Evolutionary conservation across 1,140 invertebrate species (phyloP).

Genomic region (Drosophila elegans): DNA sequence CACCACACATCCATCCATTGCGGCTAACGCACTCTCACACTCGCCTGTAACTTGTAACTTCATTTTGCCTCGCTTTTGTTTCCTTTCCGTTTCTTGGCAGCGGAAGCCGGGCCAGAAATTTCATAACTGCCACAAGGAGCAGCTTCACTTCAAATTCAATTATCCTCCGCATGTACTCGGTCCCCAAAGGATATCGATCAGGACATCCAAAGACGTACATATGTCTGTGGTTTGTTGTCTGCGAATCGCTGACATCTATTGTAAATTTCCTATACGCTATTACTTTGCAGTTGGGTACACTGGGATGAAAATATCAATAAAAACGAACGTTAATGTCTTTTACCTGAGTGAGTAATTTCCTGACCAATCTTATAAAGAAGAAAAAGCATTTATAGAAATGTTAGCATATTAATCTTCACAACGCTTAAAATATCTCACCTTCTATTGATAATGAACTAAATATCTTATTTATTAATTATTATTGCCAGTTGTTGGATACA

Average conservation of each 20-base stretch:
- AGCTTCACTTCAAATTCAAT: slow-evolving; percentile 48
- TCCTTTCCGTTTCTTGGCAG: slow-evolving; percentile 35
- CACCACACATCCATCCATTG: slow-evolving; percentile 9
- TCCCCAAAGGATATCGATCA: slow-evolving; percentile 36
- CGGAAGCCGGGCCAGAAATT: slow-evolving; percentile 43
- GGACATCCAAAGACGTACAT: slow-evolving; percentile 15
- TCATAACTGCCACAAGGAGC: slow-evolving; percentile 48
- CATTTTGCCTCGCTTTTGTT: slow-evolving; percentile 44
- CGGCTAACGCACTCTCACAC: slow-evolving; percentile 21
- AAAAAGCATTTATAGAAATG: no score
- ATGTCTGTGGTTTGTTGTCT: slow-evolving; percentile 11
- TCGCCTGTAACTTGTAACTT: slow-evolving; percentile 32
- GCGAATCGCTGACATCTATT: not conserved
- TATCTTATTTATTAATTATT: no score
- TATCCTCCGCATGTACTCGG: slow-evolving; percentile 9
- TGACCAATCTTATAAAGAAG: no score
- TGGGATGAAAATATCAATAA: not conserved
- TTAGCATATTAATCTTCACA: no score
- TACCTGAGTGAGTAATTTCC: no score
- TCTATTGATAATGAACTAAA: no score
- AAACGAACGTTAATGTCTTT: not conserved
- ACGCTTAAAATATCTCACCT: no score
- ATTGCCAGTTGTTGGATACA: not conserved
- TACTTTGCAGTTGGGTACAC: not conserved
- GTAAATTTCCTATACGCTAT: not conserved